phyloP scores from a whole-genome alignment of 2,113 vertebrate species.

The Rhizomys pruinosus region DNA sequence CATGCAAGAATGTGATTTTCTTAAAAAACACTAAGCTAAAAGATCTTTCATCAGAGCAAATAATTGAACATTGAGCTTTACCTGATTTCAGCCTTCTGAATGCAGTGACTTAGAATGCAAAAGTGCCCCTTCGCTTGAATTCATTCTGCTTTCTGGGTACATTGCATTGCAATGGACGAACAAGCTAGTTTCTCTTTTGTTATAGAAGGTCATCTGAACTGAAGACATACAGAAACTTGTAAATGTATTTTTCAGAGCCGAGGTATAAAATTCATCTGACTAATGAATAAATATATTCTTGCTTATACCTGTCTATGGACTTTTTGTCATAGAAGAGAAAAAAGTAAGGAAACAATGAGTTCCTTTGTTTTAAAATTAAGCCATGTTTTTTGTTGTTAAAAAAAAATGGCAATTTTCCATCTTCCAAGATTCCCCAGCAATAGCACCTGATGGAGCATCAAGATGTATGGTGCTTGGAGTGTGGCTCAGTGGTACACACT shows the following conservation, averaged over 20 bases:
- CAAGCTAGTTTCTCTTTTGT: conserved; percentile 8
- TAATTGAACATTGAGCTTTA: conserved; percentile 31
- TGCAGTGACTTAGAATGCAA: neutral
- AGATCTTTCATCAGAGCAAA: conserved; percentile 34
- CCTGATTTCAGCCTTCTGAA: conserved; percentile 39
- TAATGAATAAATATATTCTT: neutral
- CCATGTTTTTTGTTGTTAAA: neutral
- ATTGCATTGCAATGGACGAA: neutral
- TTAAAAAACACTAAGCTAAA: conserved; percentile 25
- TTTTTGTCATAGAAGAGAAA: too few relatives aligned
- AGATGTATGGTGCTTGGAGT: neutral
- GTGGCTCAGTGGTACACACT: neutral
- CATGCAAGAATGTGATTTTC: neutral
- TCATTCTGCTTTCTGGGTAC: neutral
- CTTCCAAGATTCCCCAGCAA: neutral
- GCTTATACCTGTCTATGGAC: neutral
- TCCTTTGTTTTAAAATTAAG: conserved; percentile 17
- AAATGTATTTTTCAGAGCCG: conserved; percentile 19
- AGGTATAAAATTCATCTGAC: neutral
- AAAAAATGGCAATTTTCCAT: neutral
- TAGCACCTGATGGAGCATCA: neutral
- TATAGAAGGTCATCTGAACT: neutral
- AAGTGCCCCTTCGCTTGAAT: conserved; percentile 44
- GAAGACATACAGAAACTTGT: neutral
- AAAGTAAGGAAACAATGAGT: neutral